Percentiles rank a stretch among this genome's conserved stretches.
Conservation (phyloP, 2,113 vertebrate species). For the Actinemys pallida region DNA sequence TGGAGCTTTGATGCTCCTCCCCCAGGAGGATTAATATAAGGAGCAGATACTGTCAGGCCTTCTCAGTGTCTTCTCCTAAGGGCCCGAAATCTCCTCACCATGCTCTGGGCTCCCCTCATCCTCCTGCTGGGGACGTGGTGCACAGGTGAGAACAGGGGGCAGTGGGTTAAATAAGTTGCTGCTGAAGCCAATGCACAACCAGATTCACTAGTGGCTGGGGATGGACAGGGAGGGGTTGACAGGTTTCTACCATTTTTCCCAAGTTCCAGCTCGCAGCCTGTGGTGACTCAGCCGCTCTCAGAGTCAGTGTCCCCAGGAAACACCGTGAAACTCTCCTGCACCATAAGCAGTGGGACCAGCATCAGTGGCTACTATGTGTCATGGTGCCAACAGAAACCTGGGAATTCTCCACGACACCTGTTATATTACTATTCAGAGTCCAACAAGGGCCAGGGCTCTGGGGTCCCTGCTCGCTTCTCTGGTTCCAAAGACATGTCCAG, state of each 20-base stretch:
- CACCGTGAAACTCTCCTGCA: neutral
- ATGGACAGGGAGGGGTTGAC: neutral
- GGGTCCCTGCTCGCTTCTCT: neutral
- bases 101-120: neutral
- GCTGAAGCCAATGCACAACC: neutral
- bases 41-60: neutral
- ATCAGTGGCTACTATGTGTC: neutral
- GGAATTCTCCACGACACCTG: neutral
- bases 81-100: neutral
- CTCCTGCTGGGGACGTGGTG: neutral
- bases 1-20: no score
- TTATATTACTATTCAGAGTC: neutral
- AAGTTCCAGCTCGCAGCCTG: neutral
- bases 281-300: neutral
- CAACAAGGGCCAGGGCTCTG: neutral
- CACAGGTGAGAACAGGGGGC: neutral
- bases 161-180: neutral
- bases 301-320: neutral
- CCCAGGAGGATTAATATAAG: neutral
- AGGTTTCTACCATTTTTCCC: neutral
- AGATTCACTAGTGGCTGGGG: neutral
- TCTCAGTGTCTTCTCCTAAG: neutral
- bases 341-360: neutral
- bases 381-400: neutral
- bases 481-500: neutral